These are phyloP conservation scores for Scelioninae gen. 1 DNA, from an alignment of 2,888 invertebrate species.

Conservation along the genomic window DNA sequence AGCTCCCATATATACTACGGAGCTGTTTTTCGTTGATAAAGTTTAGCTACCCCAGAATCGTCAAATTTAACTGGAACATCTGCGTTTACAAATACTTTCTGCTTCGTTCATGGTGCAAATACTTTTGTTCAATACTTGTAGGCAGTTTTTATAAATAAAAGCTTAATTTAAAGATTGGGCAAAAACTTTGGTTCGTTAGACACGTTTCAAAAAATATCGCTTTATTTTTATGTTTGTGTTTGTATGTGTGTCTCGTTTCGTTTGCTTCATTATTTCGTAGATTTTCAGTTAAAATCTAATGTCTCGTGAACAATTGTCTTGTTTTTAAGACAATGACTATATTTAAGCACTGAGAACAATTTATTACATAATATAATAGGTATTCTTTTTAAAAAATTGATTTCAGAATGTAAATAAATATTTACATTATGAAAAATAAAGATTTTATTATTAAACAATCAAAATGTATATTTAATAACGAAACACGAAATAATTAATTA, in stretches of 20 bases:
- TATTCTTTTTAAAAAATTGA: no score
- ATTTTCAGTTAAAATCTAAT: constrained; percentile 25
- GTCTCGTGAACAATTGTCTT: constrained; percentile 16
- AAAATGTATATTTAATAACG: no score
- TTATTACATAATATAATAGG: not conserved
- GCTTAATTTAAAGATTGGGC: constrained; percentile 61
- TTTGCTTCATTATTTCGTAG: constrained; percentile 10
- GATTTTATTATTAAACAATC: no score
- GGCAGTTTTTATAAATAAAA: constrained; percentile 59
- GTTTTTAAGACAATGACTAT: not conserved
- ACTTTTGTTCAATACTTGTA: constrained; percentile 64
- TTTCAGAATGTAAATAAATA: no score
- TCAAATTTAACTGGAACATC: constrained; percentile 40
- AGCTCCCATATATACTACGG: constrained; percentile 8
- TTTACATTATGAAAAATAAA: no score
- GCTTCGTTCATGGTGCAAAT: constrained; percentile 38
- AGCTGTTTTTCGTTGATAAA: not conserved
- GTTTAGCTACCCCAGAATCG: not conserved
- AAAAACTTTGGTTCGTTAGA: constrained; percentile 59
- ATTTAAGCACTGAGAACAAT: not conserved
- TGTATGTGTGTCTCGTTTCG: not conserved
- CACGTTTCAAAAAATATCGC: constrained; percentile 39
- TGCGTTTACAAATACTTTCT: constrained; percentile 31
- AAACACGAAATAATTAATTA: no score
- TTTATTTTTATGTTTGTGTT: not conserved